These are phyloP conservation scores for Drosophila teissieri DNA, from an alignment of 1,140 invertebrate species.

Conservation along the genomic window DNA sequence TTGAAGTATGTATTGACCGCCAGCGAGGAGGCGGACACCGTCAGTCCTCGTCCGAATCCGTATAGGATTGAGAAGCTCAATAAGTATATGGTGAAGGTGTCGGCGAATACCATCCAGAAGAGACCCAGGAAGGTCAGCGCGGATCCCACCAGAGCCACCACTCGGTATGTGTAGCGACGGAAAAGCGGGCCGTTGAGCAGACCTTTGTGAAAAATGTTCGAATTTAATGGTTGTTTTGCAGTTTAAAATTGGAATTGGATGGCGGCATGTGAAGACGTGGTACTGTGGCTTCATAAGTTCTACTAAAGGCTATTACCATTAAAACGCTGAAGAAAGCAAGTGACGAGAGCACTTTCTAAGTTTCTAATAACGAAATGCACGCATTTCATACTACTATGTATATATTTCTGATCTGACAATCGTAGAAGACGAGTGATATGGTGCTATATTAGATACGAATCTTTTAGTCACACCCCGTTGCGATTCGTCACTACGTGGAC, in stretches of 20 bases:
- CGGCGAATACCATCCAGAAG: conserved; percentile 86
- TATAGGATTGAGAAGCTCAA: conserved; percentile 87
- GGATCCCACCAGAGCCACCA: conserved; percentile 87
- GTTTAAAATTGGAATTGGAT: neutral
- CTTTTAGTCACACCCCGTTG: neutral
- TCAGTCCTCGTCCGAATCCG: conserved; percentile 87
- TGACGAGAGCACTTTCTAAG: too few species aligned
- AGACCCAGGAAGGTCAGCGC: conserved; percentile 86
- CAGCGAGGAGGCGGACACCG: conserved; percentile 87
- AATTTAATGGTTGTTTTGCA: neutral
- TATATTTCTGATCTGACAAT: neutral
- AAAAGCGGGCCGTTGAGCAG: conserved; percentile 88
- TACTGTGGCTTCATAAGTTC: too few species aligned
- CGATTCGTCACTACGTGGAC: neutral
- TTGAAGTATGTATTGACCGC: conserved; percentile 88
- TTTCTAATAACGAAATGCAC: neutral
- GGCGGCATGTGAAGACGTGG: too few species aligned
- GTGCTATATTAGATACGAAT: neutral
- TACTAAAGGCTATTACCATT: too few species aligned
- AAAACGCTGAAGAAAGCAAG: too few species aligned
- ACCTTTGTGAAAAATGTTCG: conserved; percentile 82
- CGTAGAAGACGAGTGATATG: neutral
- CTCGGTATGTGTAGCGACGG: conserved; percentile 87
- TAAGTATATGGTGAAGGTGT: conserved; percentile 86
- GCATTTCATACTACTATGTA: neutral